Evolutionary conservation across 2,888 invertebrate species (phyloP).

Genomic region (Trichogramma evanescens): DNA sequence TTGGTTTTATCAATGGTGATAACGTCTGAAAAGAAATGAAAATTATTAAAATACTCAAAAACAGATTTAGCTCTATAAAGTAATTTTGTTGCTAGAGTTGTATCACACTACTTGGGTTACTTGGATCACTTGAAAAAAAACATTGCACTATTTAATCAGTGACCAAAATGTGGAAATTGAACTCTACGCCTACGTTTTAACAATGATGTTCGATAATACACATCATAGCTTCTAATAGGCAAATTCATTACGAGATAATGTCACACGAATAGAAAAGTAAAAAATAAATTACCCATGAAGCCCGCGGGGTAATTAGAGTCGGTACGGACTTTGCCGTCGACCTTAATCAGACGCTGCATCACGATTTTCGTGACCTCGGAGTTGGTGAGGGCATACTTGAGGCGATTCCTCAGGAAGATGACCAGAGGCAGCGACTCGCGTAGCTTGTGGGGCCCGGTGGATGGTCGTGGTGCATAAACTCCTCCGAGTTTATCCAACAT

Average conservation of each 20-base stretch:
- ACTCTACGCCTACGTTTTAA: conserved; percentile 43
- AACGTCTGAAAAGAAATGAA: conserved; percentile 70
- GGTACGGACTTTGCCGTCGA: conserved; percentile 96
- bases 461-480: conserved; percentile 94
- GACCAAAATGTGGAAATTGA: conserved; percentile 47
- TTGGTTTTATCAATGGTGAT: conserved; percentile 96
- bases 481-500: conserved; percentile 99
- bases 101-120: conserved; percentile 47
- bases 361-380: conserved; percentile 96
- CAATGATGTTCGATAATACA: conserved; percentile 32
- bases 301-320: conserved; percentile 97
- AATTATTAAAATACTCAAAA: background rate
- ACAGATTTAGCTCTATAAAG: too few relatives aligned
- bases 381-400: conserved; percentile 96
- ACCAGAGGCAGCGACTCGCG: conserved; percentile 94
- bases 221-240: conserved; percentile 35
- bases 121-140: conserved; percentile 41
- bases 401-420: conserved; percentile 92
- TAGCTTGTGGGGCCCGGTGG: conserved; percentile 95
- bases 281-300: conserved; percentile 79
- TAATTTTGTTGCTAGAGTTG: too few relatives aligned
- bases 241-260: too few relatives aligned
- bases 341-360: conserved; percentile 95
- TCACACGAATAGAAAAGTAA: background rate
- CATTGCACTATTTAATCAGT: conserved; percentile 42